phyloP scores from a whole-genome alignment of 1,140 invertebrate genomes.

The Zelostemma sp. region DNA sequence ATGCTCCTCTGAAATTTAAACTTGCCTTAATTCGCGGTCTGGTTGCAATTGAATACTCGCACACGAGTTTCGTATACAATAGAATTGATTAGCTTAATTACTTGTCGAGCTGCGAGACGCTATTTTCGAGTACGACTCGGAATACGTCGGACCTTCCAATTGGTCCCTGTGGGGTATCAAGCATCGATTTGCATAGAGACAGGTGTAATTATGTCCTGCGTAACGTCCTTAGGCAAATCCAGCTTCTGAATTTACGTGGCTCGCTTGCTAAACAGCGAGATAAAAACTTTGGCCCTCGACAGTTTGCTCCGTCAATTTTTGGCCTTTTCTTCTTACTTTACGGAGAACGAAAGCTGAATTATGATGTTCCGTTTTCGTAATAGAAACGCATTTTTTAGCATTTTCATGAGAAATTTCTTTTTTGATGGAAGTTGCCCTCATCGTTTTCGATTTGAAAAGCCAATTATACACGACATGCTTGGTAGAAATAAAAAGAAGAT shows the following conservation, averaged over 20 bases:
- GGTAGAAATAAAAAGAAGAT: no score
- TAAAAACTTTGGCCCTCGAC: background rate
- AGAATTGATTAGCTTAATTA: slow-evolving; percentile 50
- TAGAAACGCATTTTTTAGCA: no score
- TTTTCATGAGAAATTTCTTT: no score
- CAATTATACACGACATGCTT: no score
- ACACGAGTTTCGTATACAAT: slow-evolving; percentile 18
- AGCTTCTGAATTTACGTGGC: slow-evolving; percentile 3
- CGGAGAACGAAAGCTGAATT: no score
- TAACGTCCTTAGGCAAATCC: slow-evolving; percentile 1
- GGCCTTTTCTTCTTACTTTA: no score
- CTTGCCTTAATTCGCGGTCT: background rate
- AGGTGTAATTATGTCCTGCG: background rate
- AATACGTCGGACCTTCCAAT: background rate
- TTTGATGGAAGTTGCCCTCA: no score
- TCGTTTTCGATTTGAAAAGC: no score
- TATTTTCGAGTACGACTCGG: slow-evolving; percentile 1
- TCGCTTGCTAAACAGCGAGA: background rate
- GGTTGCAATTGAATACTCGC: slow-evolving; percentile 14
- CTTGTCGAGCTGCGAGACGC: slow-evolving; percentile 18
- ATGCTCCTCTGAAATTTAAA: background rate
- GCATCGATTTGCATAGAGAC: slow-evolving; percentile 7
- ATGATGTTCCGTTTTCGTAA: no score
- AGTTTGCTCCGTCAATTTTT: no score
- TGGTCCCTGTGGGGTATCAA: background rate